phyloP scores from a whole-genome alignment of 2,113 vertebrate genomes.

The Trichechus manatus region DNA sequence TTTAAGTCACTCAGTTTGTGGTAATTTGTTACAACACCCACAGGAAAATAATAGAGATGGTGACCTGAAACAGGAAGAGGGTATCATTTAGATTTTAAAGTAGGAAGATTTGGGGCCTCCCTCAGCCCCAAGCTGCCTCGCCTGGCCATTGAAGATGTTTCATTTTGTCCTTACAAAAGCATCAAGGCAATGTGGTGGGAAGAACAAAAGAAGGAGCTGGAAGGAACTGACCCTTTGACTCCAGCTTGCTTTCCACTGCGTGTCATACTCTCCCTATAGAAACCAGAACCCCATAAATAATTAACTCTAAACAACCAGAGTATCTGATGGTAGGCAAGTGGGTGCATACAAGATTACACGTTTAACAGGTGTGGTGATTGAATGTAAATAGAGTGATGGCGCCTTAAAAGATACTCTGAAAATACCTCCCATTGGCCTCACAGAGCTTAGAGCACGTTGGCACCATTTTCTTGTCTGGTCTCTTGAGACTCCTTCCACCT shows the following conservation, averaged over 20 bases:
- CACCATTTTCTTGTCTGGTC: background rate
- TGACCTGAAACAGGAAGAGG: background rate
- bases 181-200: background rate
- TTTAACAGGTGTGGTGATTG: background rate
- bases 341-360: background rate
- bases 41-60: background rate
- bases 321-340: background rate
- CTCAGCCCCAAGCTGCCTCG: background rate
- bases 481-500: background rate
- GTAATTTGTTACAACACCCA: background rate
- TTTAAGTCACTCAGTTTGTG: background rate
- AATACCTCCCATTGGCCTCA: background rate
- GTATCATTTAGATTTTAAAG: background rate
- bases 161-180: background rate
- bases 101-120: background rate
- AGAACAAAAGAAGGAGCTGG: background rate
- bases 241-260: background rate
- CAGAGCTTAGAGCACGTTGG: background rate
- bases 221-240: background rate
- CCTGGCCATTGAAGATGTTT: background rate
- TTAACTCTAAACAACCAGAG: background rate
- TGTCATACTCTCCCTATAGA: background rate
- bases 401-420: background rate
- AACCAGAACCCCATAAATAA: background rate
- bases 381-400: background rate